Evolutionary conservation across 2,888 invertebrate genomes (phyloP), one percentile per base, ranked within the genome.

Genomic region (Eupithecia subfuscata): DNA sequence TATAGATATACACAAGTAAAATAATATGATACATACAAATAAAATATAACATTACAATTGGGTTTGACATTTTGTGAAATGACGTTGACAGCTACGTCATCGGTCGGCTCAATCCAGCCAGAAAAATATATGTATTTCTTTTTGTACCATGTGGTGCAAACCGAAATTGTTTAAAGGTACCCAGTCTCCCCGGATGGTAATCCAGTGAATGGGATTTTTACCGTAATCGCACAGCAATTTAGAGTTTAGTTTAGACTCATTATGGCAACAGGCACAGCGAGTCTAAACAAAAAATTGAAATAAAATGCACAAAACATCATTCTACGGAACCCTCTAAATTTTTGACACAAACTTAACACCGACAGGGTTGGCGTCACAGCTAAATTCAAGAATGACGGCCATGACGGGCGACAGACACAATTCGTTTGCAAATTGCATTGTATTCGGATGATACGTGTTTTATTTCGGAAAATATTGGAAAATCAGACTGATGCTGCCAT

Each of bases 351-450:
- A 22, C 34, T n/a, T 65, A 30, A 8, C 37, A 40, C 34, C 34
- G 34, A 52, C 22, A 56, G 34, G 16, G 45, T 65, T 16, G 34
- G 30, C 74, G 74, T 78, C 76, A 78, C 70, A 70, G 30, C 60
- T 70, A 70, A 77, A 74, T 71, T 45, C 69, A n/a, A 64, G 25
- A 69, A n/a, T 68, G 67, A 43, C 43, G n/a, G 8, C 45, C 70
- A 71, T 76, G 76, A 75, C 74, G 56, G 22, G 63, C 75, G 78
- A 74, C 76, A 74, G 76, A 70, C 52, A 56, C 71, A 70, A 71
- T 69, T 74, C 69, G 64, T 72, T 70, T 60, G 48, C 70, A 71
- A 78, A 77, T 75, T 73, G 74, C 72, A 78, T 76, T 76, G 52
- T 37, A 56, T 71, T 63, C 48, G 70, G 71, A 71, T 78, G 78